A percentile compares a stretch with the other conserved stretches of the same genome.
These are phyloP conservation scores for Siniperca undulata DNA, from an alignment of 2,797 vertebrate genomes.

Conservation along the genomic window DNA sequence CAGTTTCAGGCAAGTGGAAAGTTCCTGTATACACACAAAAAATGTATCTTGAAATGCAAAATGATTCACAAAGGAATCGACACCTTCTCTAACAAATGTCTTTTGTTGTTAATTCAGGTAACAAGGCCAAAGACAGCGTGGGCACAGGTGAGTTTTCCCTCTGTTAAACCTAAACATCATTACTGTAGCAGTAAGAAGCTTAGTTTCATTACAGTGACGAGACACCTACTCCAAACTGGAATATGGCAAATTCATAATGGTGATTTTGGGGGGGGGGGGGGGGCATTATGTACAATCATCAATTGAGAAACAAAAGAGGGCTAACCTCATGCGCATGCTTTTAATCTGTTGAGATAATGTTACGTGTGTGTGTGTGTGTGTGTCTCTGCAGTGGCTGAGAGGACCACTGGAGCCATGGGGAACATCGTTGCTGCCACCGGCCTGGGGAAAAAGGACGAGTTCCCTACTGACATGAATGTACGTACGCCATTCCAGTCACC, in stretches of 20 bases:
- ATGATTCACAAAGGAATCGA: not conserved
- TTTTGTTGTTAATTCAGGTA: slow-evolving; percentile 86
- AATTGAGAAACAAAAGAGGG: slow-evolving; percentile 19
- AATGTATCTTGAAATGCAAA: not conserved
- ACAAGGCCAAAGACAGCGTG: slow-evolving; percentile 97
- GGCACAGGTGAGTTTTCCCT: slow-evolving; percentile 89
- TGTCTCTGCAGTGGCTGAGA: slow-evolving; percentile 92
- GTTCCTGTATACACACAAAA: not conserved
- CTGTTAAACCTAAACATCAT: slow-evolving; percentile 15
- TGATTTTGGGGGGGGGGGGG: not conserved
- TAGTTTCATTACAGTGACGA: not conserved
- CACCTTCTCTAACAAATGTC: slow-evolving; percentile 13
- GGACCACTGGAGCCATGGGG: slow-evolving; percentile 94
- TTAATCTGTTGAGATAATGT: slow-evolving; percentile 45
- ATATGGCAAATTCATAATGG: slow-evolving; percentile 10
- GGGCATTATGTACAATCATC: slow-evolving; percentile 29
- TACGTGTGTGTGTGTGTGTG: slow-evolving; percentile 30
- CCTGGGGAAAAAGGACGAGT: slow-evolving; percentile 96
- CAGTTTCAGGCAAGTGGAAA: not conserved
- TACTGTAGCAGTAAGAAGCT: not conserved
- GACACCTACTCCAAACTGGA: not conserved
- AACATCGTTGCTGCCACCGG: slow-evolving; percentile 97
- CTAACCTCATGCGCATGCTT: slow-evolving; percentile 26
- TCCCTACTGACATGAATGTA: slow-evolving; percentile 95
- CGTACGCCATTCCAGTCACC: slow-evolving; percentile 48